Evolutionary conservation across 2,797 vertebrate species (phyloP).

Genomic region (Enteromius paludinosus): DNA sequence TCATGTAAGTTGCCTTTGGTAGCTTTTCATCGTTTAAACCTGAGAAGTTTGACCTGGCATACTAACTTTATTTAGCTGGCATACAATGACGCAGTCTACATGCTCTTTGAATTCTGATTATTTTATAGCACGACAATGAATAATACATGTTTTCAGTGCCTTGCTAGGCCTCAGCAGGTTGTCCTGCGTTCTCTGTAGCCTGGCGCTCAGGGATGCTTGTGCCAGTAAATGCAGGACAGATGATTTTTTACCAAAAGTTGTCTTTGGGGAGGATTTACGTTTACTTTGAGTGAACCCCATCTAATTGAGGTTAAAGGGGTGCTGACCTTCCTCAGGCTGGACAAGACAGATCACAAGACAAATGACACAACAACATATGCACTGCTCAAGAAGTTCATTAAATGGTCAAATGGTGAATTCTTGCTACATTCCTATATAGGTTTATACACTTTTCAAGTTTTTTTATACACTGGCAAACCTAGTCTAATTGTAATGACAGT

Average conservation of each 20-base stretch:
- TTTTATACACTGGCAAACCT: neutral
- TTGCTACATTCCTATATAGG: neutral
- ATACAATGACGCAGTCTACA: neutral
- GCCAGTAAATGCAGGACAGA: constrained; percentile 15
- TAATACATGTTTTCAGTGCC: neutral
- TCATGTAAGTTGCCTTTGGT: neutral
- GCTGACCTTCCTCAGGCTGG: constrained; percentile 16
- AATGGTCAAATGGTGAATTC: neutral
- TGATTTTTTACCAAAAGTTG: constrained; percentile 17
- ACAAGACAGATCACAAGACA: constrained; percentile 38
- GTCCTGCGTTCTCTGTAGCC: neutral
- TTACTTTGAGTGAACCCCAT: constrained; percentile 19
- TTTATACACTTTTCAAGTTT: neutral
- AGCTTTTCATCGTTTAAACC: neutral
- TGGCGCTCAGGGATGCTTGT: constrained; percentile 8
- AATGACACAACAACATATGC: constrained; percentile 20
- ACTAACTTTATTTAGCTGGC: neutral
- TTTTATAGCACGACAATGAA: neutral
- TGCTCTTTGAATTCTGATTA: neutral
- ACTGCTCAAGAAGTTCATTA: constrained; percentile 16
- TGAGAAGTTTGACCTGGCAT: neutral
- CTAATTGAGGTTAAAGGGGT: constrained; percentile 40
- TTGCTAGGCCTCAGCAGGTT: neutral
- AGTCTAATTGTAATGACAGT: neutral
- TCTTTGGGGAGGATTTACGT: constrained; percentile 29